Conservation (phyloP, 1,140 invertebrate genomes). For the Drosophila lini region DNA sequence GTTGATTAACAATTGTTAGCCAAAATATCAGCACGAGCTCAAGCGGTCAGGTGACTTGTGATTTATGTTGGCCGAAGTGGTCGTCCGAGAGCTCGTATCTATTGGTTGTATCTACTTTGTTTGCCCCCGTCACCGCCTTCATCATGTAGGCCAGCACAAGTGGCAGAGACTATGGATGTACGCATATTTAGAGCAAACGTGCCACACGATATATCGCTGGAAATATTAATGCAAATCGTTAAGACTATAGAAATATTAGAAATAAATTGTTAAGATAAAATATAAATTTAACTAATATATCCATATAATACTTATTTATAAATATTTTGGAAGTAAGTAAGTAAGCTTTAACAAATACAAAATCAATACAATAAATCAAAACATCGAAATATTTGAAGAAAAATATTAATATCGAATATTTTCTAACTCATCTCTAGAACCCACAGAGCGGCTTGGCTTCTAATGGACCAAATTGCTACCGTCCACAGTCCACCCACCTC, state of each 20-base stretch:
- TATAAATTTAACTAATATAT: no score
- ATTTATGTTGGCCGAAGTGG: constrained; percentile 59
- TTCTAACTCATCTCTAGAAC: not conserved
- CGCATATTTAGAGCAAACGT: not conserved
- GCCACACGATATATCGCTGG: not conserved
- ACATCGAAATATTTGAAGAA: no score
- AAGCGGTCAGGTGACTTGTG: constrained; percentile 56
- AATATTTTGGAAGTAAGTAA: no score
- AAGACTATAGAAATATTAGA: not conserved
- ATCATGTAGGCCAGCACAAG: not conserved
- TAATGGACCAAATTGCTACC: constrained; percentile 20
- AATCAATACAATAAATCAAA: no score
- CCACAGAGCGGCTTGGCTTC: constrained; percentile 2
- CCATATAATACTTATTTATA: no score
- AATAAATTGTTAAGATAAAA: not conserved
- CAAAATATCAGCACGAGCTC: constrained; percentile 58
- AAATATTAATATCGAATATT: not conserved
- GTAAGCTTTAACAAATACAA: no score
- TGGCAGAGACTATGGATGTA: not conserved
- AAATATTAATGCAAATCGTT: not conserved
- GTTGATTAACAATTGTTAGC: constrained; percentile 78
- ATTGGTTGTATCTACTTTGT: constrained; percentile 58
- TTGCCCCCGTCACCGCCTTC: constrained; percentile 1
- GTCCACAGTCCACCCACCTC: constrained; percentile 17
- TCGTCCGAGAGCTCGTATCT: constrained; percentile 36